These are phyloP conservation scores for Petrolisthes manimaculis DNA, from an alignment of 2,888 invertebrate species.

Conservation along the genomic window DNA sequence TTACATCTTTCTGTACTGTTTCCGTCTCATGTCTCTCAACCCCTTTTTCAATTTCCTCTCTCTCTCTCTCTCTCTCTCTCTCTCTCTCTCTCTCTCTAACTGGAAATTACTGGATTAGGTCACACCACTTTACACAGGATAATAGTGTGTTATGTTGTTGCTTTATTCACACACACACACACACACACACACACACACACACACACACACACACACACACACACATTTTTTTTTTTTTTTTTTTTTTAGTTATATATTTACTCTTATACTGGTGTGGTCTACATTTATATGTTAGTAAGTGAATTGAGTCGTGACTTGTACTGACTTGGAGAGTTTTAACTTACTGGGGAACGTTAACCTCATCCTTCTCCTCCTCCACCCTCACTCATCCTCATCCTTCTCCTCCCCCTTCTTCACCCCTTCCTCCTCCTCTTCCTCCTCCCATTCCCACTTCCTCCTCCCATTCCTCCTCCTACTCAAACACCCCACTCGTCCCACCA, in stretches of 20 bases:
- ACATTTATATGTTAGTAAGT: too few species aligned
- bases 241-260: background rate
- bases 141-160: too few species aligned
- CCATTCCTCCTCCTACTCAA: too few species aligned
- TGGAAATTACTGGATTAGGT: background rate
- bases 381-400: background rate
- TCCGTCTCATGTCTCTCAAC: background rate
- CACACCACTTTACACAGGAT: background rate
- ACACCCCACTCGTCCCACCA: background rate
- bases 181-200: background rate
- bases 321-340: too few species aligned
- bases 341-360: background rate
- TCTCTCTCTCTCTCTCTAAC: background rate
- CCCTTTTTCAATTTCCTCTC: too few species aligned
- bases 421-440: too few species aligned
- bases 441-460: too few species aligned
- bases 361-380: background rate
- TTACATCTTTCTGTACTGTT: background rate
- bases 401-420: background rate
- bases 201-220: background rate
- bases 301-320: too few species aligned
- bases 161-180: background rate
- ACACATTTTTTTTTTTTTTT: background rate
- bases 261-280: too few species aligned
- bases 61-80: too few species aligned